Evolutionary conservation across 2,113 vertebrate species (phyloP).

Genomic region (Oceanodroma tethys): DNA sequence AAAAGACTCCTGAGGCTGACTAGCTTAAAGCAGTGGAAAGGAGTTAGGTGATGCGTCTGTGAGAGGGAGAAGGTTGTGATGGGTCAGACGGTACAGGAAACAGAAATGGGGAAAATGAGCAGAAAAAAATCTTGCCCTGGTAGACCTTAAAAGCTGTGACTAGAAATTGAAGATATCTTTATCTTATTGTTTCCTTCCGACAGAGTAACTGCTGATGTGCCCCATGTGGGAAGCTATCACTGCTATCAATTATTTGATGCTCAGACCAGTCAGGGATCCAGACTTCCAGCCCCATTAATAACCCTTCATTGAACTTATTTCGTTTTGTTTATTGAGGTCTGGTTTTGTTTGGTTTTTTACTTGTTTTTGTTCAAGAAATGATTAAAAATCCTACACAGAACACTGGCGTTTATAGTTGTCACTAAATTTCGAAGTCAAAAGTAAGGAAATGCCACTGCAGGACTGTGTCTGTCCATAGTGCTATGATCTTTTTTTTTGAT

Average conservation of each 20-base stretch:
- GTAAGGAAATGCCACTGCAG: background rate
- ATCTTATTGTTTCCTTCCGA: background rate
- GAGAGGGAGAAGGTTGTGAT: background rate
- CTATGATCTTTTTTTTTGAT: background rate
- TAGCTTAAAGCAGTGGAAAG: background rate
- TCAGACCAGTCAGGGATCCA: background rate
- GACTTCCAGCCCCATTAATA: background rate
- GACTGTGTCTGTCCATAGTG: fast-evolving
- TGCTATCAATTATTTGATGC: background rate
- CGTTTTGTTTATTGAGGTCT: background rate
- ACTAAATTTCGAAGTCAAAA: background rate
- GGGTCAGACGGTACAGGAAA: background rate
- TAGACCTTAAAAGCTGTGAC: background rate
- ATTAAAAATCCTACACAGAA: background rate
- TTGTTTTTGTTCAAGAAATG: background rate
- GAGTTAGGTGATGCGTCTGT: no score
- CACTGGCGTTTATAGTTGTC: background rate
- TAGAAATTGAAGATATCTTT: background rate
- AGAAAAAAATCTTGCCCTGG: background rate
- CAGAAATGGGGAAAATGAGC: background rate
- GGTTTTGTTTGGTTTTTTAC: background rate
- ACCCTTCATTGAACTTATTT: background rate
- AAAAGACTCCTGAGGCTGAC: background rate
- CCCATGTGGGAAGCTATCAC: background rate
- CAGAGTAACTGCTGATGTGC: background rate